phyloP scores from a whole-genome alignment of 2,113 vertebrate genomes.

The Gymnogyps californianus region DNA sequence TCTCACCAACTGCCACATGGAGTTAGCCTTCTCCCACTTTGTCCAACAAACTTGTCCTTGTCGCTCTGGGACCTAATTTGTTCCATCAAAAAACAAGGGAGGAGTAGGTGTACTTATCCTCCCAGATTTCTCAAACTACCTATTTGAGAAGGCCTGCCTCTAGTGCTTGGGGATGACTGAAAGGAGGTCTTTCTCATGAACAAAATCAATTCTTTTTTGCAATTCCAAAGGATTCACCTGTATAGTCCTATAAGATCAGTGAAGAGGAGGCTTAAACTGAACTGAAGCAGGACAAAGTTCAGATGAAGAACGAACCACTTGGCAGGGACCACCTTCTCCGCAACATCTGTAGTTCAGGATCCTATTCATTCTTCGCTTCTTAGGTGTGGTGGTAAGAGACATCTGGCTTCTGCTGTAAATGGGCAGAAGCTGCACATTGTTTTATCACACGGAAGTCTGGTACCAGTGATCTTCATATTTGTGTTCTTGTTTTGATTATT shows the following conservation, averaged over 20 bases:
- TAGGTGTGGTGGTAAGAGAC: background rate
- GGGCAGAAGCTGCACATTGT: background rate
- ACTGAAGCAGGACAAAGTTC: background rate
- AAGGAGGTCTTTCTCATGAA: background rate
- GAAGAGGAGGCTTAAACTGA: background rate
- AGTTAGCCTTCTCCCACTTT: background rate
- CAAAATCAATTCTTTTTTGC: background rate
- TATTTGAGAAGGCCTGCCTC: background rate
- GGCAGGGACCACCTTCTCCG: background rate
- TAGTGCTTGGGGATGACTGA: background rate
- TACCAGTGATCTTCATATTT: background rate
- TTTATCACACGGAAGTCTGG: background rate
- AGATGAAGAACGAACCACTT: background rate
- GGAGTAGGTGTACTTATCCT: background rate
- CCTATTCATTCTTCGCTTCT: background rate
- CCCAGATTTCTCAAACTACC: background rate
- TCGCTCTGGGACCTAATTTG: background rate
- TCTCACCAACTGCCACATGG: background rate
- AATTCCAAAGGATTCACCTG: background rate
- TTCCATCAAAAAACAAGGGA: background rate
- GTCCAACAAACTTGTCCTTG: background rate
- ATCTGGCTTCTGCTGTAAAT: background rate
- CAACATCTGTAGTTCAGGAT: background rate
- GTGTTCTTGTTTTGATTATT: background rate
- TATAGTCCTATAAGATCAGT: background rate